Evolutionary conservation across 2,113 vertebrate genomes (phyloP), one percentile per base, ranked within the genome.

Genomic region (Zosterops japonicus): DNA sequence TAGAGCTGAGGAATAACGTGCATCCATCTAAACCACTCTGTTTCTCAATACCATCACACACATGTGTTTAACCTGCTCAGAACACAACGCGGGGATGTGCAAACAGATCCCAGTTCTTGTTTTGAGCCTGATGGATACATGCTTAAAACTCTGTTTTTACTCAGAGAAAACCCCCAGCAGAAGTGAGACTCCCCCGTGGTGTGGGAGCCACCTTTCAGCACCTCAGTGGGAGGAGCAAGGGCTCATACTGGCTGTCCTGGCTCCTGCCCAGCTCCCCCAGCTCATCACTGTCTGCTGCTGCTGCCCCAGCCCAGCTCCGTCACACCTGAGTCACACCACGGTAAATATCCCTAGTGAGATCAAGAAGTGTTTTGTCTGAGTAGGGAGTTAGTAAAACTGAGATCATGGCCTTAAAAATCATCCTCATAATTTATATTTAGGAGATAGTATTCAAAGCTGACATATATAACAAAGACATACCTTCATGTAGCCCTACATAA

Each of bases 181-280:
- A 36, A 11, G 23, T 0, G 3, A 83, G 64, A 21, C 28, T 31
- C 9, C 33, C 6, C 44, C 0, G 0, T 7, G 1, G 9, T 0
- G 1, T 24, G 52, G 88, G 50, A 77, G 17, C 22, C 3, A 1
- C 19, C 21, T 46, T 25, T 25, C 10, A 31, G 28, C 0, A 0
- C 0, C 39, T 39, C 39, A 39, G 5, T 1, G 19, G 50, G 56
- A 59, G 35, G 12, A 15, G 69, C 3, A 5, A 47, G 28, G 52
- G 33, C 52, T 92, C 44, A 47, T 35, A 29, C 29, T 0, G 0
- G 12, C 47, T 42, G 18, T 44, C 50, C 42, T 5, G 42, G 27
- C 14, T 53, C 82, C 74, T 44, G 65, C 36, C 36, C 20, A 9
- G 24, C 59, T 59, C 19, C 39, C 41, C 46, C 0, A 0, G 41